A percentile compares a stretch with the other conserved stretches of the same genome.
These are phyloP conservation scores for Chaetodon auriga DNA, from an alignment of 2,113 vertebrate species.

Conservation along the genomic window DNA sequence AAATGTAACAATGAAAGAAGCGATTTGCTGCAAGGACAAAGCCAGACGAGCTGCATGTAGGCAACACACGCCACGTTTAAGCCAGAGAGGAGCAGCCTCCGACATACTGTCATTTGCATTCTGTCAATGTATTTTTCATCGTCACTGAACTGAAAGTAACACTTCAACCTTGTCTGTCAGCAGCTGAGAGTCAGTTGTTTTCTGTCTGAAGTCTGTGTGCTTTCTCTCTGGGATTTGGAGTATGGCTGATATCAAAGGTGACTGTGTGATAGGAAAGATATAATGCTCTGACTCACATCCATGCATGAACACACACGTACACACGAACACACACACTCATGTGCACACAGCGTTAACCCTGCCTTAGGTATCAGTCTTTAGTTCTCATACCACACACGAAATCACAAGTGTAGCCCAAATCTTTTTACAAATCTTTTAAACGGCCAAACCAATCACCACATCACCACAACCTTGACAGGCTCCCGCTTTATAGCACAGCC, in stretches of 20 bases:
- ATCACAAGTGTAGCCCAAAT: not conserved
- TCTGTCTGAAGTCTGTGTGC: conserved; percentile 17
- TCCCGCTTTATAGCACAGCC: conserved; percentile 1
- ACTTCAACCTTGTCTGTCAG: conserved; percentile 20
- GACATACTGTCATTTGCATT: conserved; percentile 17
- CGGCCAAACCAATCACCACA: conserved; percentile 7
- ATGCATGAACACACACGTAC: not conserved
- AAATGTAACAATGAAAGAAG: not conserved
- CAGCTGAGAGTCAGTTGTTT: conserved; percentile 2
- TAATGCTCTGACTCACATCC: conserved; percentile 7
- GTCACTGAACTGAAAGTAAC: conserved; percentile 22
- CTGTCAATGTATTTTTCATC: conserved; percentile 19
- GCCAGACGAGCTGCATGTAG: not conserved
- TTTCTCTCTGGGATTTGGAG: conserved; percentile 29
- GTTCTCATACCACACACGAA: conserved; percentile 17
- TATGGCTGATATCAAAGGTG: conserved; percentile 30
- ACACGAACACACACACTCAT: not conserved
- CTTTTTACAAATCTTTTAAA: conserved; percentile 27
- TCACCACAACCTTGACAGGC: conserved; percentile 14
- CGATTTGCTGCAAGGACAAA: not conserved
- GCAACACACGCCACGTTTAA: not conserved
- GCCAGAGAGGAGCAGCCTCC: not conserved
- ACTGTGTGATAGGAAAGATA: conserved; percentile 25
- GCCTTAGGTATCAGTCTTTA: conserved; percentile 24
- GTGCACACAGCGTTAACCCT: not conserved